These are phyloP conservation scores for Andrena hattorfiana DNA, from an alignment of 2,888 invertebrate species.

Conservation along the genomic window DNA sequence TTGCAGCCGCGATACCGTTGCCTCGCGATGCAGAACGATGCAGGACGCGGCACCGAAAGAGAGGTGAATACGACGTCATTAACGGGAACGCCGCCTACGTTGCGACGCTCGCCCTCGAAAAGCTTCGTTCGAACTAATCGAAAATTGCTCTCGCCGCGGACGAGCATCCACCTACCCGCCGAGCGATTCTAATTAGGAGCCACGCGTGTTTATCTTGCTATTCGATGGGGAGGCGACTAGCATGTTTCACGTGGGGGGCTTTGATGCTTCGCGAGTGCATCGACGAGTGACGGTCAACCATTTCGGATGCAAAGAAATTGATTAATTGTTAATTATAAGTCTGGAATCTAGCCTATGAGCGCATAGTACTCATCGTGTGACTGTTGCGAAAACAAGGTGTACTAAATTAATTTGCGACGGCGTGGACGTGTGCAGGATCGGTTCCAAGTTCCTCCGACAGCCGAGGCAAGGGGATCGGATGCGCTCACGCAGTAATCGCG, in stretches of 20 bases:
- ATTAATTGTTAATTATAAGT: neutral
- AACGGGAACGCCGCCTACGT: constrained; percentile 55
- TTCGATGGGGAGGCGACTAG: neutral
- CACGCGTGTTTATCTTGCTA: constrained; percentile 26
- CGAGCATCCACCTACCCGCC: neutral
- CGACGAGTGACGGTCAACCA: neutral
- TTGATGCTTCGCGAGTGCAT: neutral
- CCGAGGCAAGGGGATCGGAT: constrained; percentile 40
- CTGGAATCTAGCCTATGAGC: neutral
- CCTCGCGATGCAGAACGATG: constrained; percentile 39
- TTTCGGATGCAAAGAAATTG: neutral
- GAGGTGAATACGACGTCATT: constrained; percentile 63
- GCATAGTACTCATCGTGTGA: no score
- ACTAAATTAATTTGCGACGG: constrained; percentile 1
- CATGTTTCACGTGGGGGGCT: neutral
- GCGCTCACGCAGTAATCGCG: constrained; percentile 69
- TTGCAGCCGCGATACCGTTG: constrained; percentile 67
- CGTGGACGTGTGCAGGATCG: constrained; percentile 33
- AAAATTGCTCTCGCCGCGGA: constrained; percentile 19
- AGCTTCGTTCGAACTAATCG: constrained; percentile 35
- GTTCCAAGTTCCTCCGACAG: constrained; percentile 31
- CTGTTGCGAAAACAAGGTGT: neutral
- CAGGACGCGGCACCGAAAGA: constrained; percentile 43
- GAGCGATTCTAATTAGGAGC: constrained; percentile 30
- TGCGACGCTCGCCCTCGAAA: constrained; percentile 48